Percentiles rank a stretch among this genome's conserved stretches.
Evolutionary conservation across 2,113 vertebrate species (phyloP).

Genomic region (Poeciliopsis turrubarensis): DNA sequence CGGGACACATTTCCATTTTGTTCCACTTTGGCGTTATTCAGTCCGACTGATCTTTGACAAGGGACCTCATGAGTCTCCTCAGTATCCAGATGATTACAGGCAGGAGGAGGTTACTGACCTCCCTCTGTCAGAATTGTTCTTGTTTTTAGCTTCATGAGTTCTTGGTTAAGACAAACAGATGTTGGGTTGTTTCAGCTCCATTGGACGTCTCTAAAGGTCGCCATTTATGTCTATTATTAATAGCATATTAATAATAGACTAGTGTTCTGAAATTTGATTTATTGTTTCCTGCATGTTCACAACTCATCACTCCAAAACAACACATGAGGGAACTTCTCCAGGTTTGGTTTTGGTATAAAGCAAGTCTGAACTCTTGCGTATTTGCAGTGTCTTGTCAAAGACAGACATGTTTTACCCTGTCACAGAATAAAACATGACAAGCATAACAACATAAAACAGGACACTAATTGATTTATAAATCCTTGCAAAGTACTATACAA

Average conservation of each 20-base stretch:
- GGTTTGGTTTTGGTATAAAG: neutral
- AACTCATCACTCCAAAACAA: neutral
- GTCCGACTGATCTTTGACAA: neutral
- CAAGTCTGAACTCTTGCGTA: neutral
- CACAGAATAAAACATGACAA: no score
- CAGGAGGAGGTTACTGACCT: neutral
- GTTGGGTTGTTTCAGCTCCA: neutral
- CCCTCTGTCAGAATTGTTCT: neutral
- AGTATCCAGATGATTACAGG: neutral
- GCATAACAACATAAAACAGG: no score
- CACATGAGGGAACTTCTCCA: neutral
- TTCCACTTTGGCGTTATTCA: neutral
- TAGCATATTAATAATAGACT: no score
- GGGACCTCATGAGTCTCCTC: neutral
- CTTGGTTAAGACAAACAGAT: slow-evolving; percentile 1
- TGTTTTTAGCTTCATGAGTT: neutral
- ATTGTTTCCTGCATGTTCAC: neutral
- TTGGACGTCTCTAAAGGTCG: no score
- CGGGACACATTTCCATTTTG: neutral
- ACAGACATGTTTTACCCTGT: no score
- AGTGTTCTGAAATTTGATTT: neutral
- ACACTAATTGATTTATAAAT: no score
- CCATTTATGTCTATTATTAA: no score
- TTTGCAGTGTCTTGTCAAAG: neutral
- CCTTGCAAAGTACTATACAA: no score